Percentiles rank a stretch among this genome's conserved stretches.
These are phyloP conservation scores for Empis stercorea DNA, from an alignment of 2,888 invertebrate species.

Conservation along the genomic window DNA sequence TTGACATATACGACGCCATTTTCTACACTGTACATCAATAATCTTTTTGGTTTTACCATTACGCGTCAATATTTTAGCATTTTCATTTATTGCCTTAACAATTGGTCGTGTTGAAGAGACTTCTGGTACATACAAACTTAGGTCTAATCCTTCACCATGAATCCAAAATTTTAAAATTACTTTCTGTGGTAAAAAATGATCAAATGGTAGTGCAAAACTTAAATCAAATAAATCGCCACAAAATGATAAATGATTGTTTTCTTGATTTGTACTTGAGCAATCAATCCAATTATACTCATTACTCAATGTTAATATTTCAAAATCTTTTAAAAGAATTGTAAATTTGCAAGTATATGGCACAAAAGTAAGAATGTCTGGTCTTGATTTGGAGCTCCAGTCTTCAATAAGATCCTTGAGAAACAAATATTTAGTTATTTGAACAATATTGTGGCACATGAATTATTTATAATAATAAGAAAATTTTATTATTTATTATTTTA, in stretches of 20 bases:
- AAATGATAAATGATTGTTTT: conserved; percentile 87
- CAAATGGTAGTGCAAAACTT: conserved; percentile 87
- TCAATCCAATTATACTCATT: conserved; percentile 99
- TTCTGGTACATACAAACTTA: conserved; percentile 82
- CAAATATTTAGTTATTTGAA: no score
- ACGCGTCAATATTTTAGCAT: conserved; percentile 71
- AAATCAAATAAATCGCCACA: conserved; percentile 89
- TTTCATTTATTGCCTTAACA: conserved; percentile 71
- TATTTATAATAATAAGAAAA: conserved; percentile 4
- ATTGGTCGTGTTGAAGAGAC: conserved; percentile 77
- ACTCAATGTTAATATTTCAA: conserved; percentile 82
- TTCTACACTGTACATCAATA: conserved; percentile 41
- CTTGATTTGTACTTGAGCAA: conserved; percentile 89
- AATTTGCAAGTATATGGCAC: conserved; percentile 96
- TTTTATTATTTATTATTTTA: neutral
- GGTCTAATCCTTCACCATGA: conserved; percentile 87
- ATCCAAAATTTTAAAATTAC: conserved; percentile 86
- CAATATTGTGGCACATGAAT: no score
- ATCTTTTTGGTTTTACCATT: conserved; percentile 49
- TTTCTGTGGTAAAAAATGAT: conserved; percentile 83
- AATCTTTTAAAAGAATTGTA: conserved; percentile 80
- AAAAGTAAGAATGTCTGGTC: conserved; percentile 86
- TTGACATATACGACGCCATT: conserved; percentile 74
- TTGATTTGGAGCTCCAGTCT: conserved; percentile 91
- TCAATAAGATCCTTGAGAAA: conserved; percentile 82